Evolutionary conservation across 2,888 invertebrate species (phyloP).

Genomic region (Plusia festucae): DNA sequence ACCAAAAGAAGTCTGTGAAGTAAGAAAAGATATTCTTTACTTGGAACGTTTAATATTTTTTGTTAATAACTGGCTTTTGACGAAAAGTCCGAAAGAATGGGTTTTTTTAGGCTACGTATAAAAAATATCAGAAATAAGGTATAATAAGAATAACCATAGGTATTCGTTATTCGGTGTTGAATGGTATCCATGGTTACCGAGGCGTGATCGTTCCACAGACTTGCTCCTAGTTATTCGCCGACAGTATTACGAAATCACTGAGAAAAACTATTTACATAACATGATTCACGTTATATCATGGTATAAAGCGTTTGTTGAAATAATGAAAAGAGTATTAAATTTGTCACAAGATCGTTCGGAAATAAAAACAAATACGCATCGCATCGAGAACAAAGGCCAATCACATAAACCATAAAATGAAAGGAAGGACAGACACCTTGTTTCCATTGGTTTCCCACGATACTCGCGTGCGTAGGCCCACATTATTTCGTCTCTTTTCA

Average conservation of each 20-base stretch:
- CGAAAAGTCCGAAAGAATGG: neutral
- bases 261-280: slow-evolving; percentile 81
- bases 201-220: slow-evolving; percentile 81
- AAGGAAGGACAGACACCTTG: slow-evolving; percentile 81
- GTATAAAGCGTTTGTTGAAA: slow-evolving; percentile 25
- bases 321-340: slow-evolving; percentile 17
- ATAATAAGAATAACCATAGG: slow-evolving; percentile 47
- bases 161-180: slow-evolving; percentile 53
- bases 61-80: neutral
- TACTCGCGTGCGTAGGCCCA: slow-evolving; percentile 65
- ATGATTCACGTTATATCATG: slow-evolving; percentile 47
- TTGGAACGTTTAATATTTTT: neutral
- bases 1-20: neutral
- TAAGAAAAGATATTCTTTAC: neutral
- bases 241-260: slow-evolving; percentile 76
- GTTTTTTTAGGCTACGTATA: slow-evolving; percentile 16
- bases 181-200: slow-evolving; percentile 71
- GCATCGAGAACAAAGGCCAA: slow-evolving; percentile 75
- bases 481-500: slow-evolving; percentile 64
- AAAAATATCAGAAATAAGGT: slow-evolving; percentile 20
- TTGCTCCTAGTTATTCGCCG: slow-evolving; percentile 73
- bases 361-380: slow-evolving; percentile 63
- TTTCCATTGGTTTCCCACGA: slow-evolving; percentile 83
- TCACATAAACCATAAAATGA: slow-evolving; percentile 73
- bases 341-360: slow-evolving; percentile 19